Conservation (phyloP, 2,797 vertebrate genomes). For the Danio jaintianensis region DNA sequence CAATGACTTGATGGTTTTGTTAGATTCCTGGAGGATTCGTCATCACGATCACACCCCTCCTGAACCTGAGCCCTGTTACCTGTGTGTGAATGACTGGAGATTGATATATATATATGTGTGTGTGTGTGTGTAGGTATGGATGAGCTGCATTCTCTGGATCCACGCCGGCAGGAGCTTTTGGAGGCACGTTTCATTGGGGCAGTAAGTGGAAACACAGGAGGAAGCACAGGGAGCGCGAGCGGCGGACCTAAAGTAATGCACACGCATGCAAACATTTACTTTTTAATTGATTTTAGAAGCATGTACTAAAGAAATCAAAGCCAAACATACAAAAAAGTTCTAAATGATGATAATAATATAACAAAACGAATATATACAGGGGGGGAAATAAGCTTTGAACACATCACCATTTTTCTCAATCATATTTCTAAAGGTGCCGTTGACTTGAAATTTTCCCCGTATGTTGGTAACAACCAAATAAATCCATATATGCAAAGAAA, state of each 20-base stretch:
- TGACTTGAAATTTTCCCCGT: no score
- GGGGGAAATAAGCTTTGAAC: no score
- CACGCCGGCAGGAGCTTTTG: conserved; percentile 96
- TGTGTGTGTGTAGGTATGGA: conserved; percentile 89
- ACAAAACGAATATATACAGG: no score
- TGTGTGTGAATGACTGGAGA: not conserved
- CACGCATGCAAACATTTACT: not conserved
- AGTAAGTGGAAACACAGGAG: conserved; percentile 93
- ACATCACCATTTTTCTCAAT: no score
- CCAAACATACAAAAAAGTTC: no score
- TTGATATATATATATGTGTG: conserved; percentile 12
- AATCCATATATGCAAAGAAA: no score
- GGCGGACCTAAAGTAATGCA: conserved; percentile 90
- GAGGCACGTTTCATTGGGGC: conserved; percentile 97
- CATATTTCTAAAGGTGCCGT: no score
- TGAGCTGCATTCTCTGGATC: conserved; percentile 98
- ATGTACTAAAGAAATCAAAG: no score
- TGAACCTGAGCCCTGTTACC: not conserved
- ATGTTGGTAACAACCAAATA: no score
- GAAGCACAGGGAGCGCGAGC: conserved; percentile 96
- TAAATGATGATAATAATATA: no score
- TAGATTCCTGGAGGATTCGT: not conserved
- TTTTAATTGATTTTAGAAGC: not conserved
- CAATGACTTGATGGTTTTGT: conserved; percentile 24
- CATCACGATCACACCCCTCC: conserved; percentile 2